Evolutionary conservation across 2,797 vertebrate species (phyloP).

Genomic region (Todus mexicanus): DNA sequence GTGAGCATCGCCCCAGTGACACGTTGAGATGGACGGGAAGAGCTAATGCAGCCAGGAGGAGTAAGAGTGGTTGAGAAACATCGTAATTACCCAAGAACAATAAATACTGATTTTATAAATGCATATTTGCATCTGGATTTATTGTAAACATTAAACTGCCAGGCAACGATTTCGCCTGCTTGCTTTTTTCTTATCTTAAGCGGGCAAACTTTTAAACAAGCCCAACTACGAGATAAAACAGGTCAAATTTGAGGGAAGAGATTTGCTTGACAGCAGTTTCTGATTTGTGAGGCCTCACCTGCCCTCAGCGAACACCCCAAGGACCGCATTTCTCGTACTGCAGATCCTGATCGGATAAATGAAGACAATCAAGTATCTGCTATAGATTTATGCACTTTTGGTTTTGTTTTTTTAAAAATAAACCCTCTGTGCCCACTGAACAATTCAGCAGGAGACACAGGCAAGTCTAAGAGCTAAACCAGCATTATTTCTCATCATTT

Average conservation of each 20-base stretch:
- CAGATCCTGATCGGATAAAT: background rate
- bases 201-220: background rate
- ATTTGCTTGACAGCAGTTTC: background rate
- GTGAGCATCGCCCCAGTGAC: accelerated
- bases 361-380: background rate
- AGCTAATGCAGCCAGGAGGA: background rate
- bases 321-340: background rate
- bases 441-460: background rate
- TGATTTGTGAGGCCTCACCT: background rate
- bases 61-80: background rate
- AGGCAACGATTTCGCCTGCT: background rate
- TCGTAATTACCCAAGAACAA: background rate
- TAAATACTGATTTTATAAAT: background rate
- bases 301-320: background rate
- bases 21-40: background rate
- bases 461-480: background rate
- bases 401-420: background rate
- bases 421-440: background rate
- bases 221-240: background rate
- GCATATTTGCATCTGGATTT: background rate
- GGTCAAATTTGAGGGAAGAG: background rate
- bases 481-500: background rate
- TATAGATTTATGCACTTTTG: background rate
- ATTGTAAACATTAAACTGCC: background rate
- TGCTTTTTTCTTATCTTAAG: background rate